phyloP scores from a whole-genome alignment of 2,113 vertebrate genomes.

The Malurus alboscapulatus region DNA sequence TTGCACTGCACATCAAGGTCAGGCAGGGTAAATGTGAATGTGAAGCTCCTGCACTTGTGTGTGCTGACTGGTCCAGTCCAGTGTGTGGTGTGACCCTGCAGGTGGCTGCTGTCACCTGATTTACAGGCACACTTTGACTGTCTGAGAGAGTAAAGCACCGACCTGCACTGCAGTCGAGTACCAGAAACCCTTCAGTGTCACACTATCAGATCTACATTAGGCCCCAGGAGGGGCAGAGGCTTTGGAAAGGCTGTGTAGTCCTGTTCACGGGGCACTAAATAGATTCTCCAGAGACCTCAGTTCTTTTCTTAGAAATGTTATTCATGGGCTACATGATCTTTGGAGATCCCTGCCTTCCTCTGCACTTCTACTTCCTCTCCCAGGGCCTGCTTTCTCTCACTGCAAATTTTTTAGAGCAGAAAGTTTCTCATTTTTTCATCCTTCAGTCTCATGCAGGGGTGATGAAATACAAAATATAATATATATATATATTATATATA shows the following conservation, averaged over 20 bases:
- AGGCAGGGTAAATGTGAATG: background rate
- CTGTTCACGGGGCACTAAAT: background rate
- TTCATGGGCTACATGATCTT: background rate
- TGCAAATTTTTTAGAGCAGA: background rate
- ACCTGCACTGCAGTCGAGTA: accelerated
- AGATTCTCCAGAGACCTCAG: background rate
- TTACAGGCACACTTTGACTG: background rate
- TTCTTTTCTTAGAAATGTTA: background rate
- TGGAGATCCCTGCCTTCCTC: background rate
- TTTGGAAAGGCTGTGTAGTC: background rate
- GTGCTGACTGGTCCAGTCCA: background rate
- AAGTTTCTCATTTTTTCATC: background rate
- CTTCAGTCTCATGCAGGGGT: background rate
- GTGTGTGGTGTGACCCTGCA: accelerated
- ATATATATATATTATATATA: background rate
- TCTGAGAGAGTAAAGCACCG: background rate
- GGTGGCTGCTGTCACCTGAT: background rate
- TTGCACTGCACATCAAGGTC: background rate
- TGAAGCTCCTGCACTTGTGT: background rate
- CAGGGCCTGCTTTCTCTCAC: background rate
- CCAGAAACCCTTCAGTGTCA: background rate
- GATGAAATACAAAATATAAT: background rate
- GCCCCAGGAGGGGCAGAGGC: background rate
- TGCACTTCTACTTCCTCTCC: background rate
- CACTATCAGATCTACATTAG: background rate